Evolutionary conservation across 1,140 invertebrate species (phyloP), one percentile per base, ranked within the genome.

Genomic region (Drosophila nigrodunni): DNA sequence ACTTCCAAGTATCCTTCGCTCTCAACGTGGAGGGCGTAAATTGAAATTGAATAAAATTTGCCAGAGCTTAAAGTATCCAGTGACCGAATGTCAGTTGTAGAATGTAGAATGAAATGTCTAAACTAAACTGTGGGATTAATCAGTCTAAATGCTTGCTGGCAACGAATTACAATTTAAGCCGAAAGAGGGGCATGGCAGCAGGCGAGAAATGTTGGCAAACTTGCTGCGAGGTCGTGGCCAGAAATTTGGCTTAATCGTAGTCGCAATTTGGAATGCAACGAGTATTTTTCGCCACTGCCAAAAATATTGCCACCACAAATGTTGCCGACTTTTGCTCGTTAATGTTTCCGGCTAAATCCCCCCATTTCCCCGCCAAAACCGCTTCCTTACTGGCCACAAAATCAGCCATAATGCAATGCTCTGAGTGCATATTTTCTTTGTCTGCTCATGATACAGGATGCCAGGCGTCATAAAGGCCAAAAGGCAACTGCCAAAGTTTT

Each of bases 301-400:
- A 73, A 77, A 65, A 60, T 67, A 47, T 59, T 59, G 11, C 62
- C 74, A 78, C 50, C 61, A 55, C 69, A 82, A 82, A 74, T 75
- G 47, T 50, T 64, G 62, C 76, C 76, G 69, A 82, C 52, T 82
- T 79, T 77, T 70, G 25, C 78, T 86, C 80, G 80, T 80, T 88
- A 83, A 66, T 64, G 55, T 71, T 88, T 82, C 78, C 82, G 74
- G 67, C 55, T 78, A 30, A 30, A 30, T 30, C 49, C 49, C 37
- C 13, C 18, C 30, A 13, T 18, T 9, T 50, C 44, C 21, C 52
- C 54, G 43, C 59, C 37, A 0, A 30, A 30, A 30, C 39, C 47
- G 11, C 46, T 35, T 34, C 13, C 46, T 8, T 43, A 21, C 13
- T 46, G 52, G 58, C 54, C 78, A 43, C 49, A 65, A 79, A 82